Evolutionary conservation across 2,113 vertebrate genomes (phyloP).

Genomic region (Clarias macrocephalus): DNA sequence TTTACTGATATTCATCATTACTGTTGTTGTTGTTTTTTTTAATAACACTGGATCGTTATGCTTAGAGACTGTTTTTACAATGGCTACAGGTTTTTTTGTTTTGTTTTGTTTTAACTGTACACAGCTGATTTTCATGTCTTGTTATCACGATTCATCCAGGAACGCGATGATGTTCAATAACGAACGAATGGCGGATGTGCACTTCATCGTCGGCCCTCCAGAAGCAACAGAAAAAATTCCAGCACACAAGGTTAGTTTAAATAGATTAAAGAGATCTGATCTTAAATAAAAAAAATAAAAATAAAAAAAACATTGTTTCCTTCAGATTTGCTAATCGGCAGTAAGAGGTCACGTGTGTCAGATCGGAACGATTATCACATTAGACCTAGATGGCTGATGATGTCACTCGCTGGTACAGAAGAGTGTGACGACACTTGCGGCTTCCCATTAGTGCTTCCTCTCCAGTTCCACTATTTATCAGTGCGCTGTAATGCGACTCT

Average conservation of each 20-base stretch:
- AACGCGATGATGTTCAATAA: constrained; percentile 99
- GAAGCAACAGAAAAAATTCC: constrained; percentile 85
- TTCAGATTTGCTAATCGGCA: background rate
- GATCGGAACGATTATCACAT: too few relatives aligned
- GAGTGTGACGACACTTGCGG: background rate
- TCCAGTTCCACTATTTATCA: background rate
- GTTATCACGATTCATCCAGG: constrained; percentile 67
- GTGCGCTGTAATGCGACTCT: background rate
- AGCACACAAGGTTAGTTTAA: constrained; percentile 88
- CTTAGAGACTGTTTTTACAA: background rate
- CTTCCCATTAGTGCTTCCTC: background rate
- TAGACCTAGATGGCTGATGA: background rate
- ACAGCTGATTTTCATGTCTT: background rate
- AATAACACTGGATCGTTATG: background rate
- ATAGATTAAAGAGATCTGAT: background rate
- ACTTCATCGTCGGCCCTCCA: constrained; percentile 89
- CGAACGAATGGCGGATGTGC: constrained; percentile 97
- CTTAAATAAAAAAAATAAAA: too few relatives aligned
- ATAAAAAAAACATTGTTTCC: background rate
- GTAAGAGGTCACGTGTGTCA: background rate
- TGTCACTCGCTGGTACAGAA: background rate
- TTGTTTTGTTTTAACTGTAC: too few relatives aligned
- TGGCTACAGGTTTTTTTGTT: background rate
- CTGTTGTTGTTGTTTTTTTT: background rate
- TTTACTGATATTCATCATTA: background rate